These are phyloP conservation scores for Sebastes kiyomatsui DNA, from an alignment of 2,797 vertebrate species.

Conservation along the genomic window DNA sequence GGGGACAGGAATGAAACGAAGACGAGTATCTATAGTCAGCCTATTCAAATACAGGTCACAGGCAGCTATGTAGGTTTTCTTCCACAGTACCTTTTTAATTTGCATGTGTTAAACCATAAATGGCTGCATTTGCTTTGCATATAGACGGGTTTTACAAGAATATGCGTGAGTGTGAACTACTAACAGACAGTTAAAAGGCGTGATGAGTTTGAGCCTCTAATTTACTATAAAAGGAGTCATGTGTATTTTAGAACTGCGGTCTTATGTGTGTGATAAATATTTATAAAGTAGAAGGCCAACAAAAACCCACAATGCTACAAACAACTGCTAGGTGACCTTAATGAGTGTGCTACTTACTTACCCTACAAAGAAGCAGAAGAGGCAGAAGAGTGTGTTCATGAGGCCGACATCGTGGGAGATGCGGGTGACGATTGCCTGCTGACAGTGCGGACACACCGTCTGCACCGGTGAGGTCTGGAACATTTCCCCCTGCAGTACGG, in stretches of 20 bases:
- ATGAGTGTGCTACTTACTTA: slow-evolving; percentile 78
- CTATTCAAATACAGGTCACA: background rate
- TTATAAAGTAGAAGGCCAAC: background rate
- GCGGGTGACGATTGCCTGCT: slow-evolving; percentile 95
- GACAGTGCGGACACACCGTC: slow-evolving; percentile 98
- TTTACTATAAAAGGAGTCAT: background rate
- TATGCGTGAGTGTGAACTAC: background rate
- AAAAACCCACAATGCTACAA: background rate
- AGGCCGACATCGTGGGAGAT: slow-evolving; percentile 94
- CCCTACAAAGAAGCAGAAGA: slow-evolving; percentile 99
- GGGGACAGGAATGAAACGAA: background rate
- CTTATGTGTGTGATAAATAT: background rate
- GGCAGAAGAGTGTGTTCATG: slow-evolving; percentile 97
- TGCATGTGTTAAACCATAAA: background rate
- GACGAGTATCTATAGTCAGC: background rate
- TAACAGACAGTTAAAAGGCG: background rate
- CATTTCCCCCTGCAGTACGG: slow-evolving; percentile 96
- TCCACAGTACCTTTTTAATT: background rate
- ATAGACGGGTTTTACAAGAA: background rate
- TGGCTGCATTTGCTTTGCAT: background rate
- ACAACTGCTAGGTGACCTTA: background rate
- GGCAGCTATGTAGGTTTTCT: no score
- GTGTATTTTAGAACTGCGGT: background rate
- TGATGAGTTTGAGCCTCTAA: background rate
- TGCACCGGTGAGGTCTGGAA: slow-evolving; percentile 94